A percentile compares a stretch with the other conserved stretches of the same genome.
Evolutionary conservation across 1,140 invertebrate species (phyloP).

Genomic region (Halesus radiatus): DNA sequence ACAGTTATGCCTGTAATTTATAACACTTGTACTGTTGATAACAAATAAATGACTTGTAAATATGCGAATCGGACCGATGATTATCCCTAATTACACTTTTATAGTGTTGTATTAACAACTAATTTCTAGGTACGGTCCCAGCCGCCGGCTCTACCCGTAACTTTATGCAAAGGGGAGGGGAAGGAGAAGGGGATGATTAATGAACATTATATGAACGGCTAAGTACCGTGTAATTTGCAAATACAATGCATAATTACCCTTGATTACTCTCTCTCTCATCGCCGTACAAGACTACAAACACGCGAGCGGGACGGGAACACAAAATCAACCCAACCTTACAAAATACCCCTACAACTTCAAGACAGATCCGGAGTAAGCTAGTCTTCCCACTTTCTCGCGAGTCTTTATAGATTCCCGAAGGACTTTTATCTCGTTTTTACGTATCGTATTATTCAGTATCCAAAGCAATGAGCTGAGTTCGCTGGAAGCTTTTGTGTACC

Average conservation of each 20-base stretch:
- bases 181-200: slow-evolving; percentile 63
- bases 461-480: slow-evolving; percentile 55
- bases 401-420: background rate
- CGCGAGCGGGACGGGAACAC: slow-evolving; percentile 30
- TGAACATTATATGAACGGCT: slow-evolving; percentile 72
- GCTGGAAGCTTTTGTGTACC: slow-evolving; percentile 34
- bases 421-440: slow-evolving; percentile 30
- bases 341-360: slow-evolving; percentile 17
- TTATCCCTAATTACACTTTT: slow-evolving; percentile 32
- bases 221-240: slow-evolving; percentile 74
- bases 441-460: slow-evolving; percentile 28
- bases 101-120: slow-evolving; percentile 30
- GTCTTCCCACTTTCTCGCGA: slow-evolving; percentile 28
- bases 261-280: slow-evolving; percentile 51
- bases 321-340: slow-evolving; percentile 4
- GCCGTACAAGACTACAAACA: background rate
- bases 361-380: slow-evolving; percentile 20
- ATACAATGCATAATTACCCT: slow-evolving; percentile 72
- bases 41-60: background rate
- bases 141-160: slow-evolving; percentile 1
- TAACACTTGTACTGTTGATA: too few species aligned
- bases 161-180: slow-evolving; percentile 15
- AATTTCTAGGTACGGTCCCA: background rate
- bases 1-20: too few species aligned
- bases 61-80: background rate